Percentiles rank a stretch among this genome's conserved stretches.
Evolutionary conservation across 1,140 invertebrate genomes (phyloP).

Genomic region (Acromyrmex charruanus): DNA sequence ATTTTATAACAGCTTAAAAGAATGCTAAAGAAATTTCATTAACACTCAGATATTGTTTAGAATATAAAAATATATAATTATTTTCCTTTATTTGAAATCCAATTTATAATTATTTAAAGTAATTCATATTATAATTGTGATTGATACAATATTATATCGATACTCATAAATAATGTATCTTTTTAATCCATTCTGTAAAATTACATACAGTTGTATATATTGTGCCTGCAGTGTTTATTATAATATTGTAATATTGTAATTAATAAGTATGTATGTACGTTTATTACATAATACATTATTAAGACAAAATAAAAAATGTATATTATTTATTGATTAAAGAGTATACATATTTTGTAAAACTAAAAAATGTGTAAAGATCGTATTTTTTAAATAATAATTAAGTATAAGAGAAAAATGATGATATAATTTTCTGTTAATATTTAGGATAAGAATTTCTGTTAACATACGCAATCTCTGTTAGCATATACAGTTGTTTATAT

Average conservation of each 20-base stretch:
- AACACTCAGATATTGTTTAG: neutral
- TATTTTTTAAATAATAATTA: neutral
- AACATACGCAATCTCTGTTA: neutral
- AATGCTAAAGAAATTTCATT: neutral
- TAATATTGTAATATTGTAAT: constrained; percentile 2
- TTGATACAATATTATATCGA: neutral
- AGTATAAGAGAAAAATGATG: neutral
- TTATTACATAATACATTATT: neutral
- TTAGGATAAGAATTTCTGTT: no score
- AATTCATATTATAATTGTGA: neutral
- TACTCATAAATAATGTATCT: neutral
- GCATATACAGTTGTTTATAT: neutral
- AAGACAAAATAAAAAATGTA: neutral
- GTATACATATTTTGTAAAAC: neutral
- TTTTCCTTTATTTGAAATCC: neutral
- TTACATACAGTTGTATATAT: neutral
- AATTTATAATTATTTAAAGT: neutral
- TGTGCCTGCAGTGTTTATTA: neutral
- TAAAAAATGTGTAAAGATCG: neutral
- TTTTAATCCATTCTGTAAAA: neutral
- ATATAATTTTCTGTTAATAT: neutral
- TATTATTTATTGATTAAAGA: neutral
- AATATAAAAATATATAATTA: neutral
- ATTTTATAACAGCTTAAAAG: neutral
- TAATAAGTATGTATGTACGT: neutral